A percentile compares a stretch with the other conserved stretches of the same genome.
Evolutionary conservation across 2,113 vertebrate species (phyloP).

Genomic region (Pagrus major): DNA sequence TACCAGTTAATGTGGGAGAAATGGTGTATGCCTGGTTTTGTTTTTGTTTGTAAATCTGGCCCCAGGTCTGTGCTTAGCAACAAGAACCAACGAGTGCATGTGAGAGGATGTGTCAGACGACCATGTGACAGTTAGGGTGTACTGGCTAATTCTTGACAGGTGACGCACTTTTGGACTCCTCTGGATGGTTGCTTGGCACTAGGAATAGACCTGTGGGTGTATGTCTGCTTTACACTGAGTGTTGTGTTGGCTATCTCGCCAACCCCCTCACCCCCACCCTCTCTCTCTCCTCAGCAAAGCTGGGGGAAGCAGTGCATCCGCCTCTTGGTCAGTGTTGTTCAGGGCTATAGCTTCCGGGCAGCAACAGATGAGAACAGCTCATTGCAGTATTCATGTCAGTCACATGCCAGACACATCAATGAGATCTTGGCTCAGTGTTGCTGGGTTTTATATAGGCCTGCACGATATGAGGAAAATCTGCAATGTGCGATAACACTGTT

Average conservation of each 20-base stretch:
- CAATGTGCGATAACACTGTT: too few species aligned
- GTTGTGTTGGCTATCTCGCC: background rate
- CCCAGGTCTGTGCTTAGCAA: background rate
- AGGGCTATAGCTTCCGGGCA: background rate
- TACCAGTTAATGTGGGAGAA: background rate
- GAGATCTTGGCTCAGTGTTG: background rate
- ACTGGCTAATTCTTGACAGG: constrained; percentile 28
- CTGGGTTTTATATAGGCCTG: background rate
- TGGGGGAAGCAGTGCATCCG: constrained; percentile 11
- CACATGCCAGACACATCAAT: constrained; percentile 7
- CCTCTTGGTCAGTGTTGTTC: constrained; percentile 8
- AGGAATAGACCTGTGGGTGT: constrained; percentile 21
- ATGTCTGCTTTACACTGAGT: constrained; percentile 13
- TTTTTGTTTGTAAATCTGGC: background rate
- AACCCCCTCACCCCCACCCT: background rate
- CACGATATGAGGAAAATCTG: too few species aligned
- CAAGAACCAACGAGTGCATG: background rate
- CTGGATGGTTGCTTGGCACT: constrained; percentile 1
- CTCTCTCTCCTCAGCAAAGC: background rate
- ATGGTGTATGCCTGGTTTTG: background rate
- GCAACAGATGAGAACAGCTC: constrained; percentile 8
- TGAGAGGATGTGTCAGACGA: background rate
- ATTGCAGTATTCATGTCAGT: constrained; percentile 2
- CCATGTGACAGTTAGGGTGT: background rate
- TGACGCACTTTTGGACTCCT: constrained; percentile 3